Base-by-base conservation (phyloP, 1,140 invertebrate genomes). In the Lasioglossum albipes region DNA sequence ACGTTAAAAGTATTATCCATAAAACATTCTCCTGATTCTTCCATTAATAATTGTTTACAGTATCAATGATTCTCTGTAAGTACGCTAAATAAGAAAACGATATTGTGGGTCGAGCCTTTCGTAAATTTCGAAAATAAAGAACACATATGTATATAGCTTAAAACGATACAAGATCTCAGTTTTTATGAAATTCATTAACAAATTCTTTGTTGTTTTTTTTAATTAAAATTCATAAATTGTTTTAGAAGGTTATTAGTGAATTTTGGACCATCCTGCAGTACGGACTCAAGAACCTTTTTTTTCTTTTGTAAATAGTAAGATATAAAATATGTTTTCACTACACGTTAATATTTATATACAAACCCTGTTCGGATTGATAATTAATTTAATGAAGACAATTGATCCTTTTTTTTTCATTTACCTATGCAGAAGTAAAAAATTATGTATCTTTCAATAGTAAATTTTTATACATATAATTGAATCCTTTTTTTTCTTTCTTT, bases 311-410 rank as follows among this genome's bases (percentile, higher is more conserved):
- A 73, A 86, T 77, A 65, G 61, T 81, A 81, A 57, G 20, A 73
- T 72, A 76, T 77, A 89, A 88, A 88, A 89, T 89, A 88, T 84
- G 84, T 61, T 84, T 85, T 82, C 82, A 82, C 71, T 85, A 84
- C 69, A 57, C 82, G 81, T 64, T 85, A 79, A 85, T 81, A 80
- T 88, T 36, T 87, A 85, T 87, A 68, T 85, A 84, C 84, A 85
- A 82, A 85, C 75, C 84, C 84, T 85, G 83, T 82, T 84, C 18
- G 67, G 67, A 82, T 81, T 66, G 54, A 76, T 84, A 72, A 81
- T 69, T 74, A 75, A 84, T 72, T 27, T 49, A 84, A 36, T 75
- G 20, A 81, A 83, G 22, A 54, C 22, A 52, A 78, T 49, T 31
- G 41, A 81, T 36, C 75, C 71, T 36, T 36, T 36, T 36, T 36